Base-by-base conservation (phyloP, 1,140 invertebrate genomes). In the Venustaconcha ellipsiformis region DNA sequence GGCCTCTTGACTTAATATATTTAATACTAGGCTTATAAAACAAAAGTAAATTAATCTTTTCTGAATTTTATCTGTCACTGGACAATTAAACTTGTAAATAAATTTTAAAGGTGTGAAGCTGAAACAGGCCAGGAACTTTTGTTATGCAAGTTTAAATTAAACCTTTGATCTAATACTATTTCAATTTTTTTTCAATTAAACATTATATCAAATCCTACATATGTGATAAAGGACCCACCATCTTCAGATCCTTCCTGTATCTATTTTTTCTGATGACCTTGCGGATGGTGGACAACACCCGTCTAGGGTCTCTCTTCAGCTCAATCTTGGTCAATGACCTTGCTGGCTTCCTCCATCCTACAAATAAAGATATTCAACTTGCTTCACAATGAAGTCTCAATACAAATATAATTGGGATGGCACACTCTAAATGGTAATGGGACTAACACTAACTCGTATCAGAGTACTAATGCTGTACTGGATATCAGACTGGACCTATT, bases 161-260 rank as follows among this genome's bases (percentile, higher is more conserved):
- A 48, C 37, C 37, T 6, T 0, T 48, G 6, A 48, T 8, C 6
- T 5, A 11, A 8, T 8, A 48, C 37, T 48, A 1, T 48, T 48
- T 48, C 37, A 11, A 48, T 48, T 48, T 6, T 37, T 5, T 37
- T 37, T 37, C 37, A 37, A 37, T 37, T 8, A 37, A 37, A 37
- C 6, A 37, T 37, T 37, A 37, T 37, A 8, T 37, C 37, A 5
- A 37, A 37, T 37, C n/a, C 11, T 30, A 0, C 14, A 18, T 20
- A 6, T 66, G 23, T 13, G 8, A 23, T 17, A 60, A 57, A 74
- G 20, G 65, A 75, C 83, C 80, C 91, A 95, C 95, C 93, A 95
- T 96, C 70, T 93, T 95, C 77, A 98, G 92, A 88, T 98, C 96
- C 86, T 93, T 94, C 83, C 96, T 93, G 92, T 98, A 98, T 84